A percentile compares a stretch with the other conserved stretches of the same genome.
phyloP scores from a whole-genome alignment of 64 coral and sea anemone genomes.

The Hydrozoanthus tunicans region DNA sequence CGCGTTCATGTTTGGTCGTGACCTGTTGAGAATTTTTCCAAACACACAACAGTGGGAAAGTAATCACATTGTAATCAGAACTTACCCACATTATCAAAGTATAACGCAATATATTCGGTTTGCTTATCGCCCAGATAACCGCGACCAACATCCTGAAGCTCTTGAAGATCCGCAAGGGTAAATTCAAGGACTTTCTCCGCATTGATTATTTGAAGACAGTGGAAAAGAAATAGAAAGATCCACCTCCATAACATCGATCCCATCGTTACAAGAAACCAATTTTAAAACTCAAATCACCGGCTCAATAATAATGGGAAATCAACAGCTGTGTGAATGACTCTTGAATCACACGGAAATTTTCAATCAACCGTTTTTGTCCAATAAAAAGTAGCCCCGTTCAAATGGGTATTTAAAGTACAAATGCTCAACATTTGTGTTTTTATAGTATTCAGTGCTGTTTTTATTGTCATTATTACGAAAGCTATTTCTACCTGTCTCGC shows the following conservation, averaged over 20 bases:
- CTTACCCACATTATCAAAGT: conserved; percentile 39
- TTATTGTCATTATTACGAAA: background rate
- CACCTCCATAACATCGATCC: background rate
- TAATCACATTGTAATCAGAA: background rate
- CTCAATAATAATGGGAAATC: background rate
- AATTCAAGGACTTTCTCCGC: background rate
- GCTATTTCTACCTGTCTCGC: background rate
- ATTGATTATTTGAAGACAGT: background rate
- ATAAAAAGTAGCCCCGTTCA: conserved; percentile 35
- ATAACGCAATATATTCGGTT: conserved; percentile 16
- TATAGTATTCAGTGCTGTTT: background rate
- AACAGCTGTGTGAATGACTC: conserved; percentile 17
- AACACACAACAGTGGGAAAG: background rate
- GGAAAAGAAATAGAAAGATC: background rate
- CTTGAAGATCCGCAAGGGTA: background rate
- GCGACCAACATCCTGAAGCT: background rate
- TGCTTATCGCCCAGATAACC: background rate
- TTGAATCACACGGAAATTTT: conserved; percentile 44
- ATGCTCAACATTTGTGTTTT: background rate
- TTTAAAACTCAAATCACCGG: background rate
- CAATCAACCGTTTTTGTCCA: conserved; percentile 12
- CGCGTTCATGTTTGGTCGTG: too few species aligned
- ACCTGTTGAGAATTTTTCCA: background rate
- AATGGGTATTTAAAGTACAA: background rate
- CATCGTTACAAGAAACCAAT: background rate